Evolutionary conservation across 2,797 vertebrate species (phyloP), one percentile per base, ranked within the genome.

Genomic region (Tadarida brasiliensis): DNA sequence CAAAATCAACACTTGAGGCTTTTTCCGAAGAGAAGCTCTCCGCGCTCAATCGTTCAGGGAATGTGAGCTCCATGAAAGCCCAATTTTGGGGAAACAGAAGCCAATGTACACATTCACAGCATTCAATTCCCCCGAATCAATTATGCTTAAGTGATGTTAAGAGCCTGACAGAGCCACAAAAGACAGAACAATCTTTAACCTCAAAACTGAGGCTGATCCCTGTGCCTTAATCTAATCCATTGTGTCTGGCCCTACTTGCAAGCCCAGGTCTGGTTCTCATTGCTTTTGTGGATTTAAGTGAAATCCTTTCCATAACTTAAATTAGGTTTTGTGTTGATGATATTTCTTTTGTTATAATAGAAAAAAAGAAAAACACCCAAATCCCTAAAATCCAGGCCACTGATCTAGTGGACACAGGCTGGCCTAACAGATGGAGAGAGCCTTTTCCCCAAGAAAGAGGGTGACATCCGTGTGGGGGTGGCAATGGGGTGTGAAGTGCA

Each of bases 141-240:
- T 83, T 97, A 96, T 5, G 67, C 76, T 93, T 92, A 90, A 89
- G 92, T 91, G 92, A 96, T 82, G 94, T 77, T 92, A 97, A 96
- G 76, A 63, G 86, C 83, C 95, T 91, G 81, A 76, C 20, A 39
- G 84, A 56, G 51, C 63, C 78, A 96, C 77, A 35, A 90, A 95
- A 86, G 80, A 97, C 63, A 14, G 51, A 91, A 77, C 70, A 89
- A 39, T 86, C 87, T 80, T 80, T 71, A 96, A 30, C 94, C 93
- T 92, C 59, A 68, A 78, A 24, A 94, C 54, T 67, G 89, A 94
- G 70, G 89, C 71, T 77, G 89, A 78, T 73, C 83, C 77, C 92
- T 3, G 19, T 39, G 49, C 47, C 74, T 93, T 95, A 93, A 97
- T 94, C 95, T 61, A 89, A 97, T 74, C 54, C 87, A 77, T 54